phyloP scores from a whole-genome alignment of 2,888 invertebrate species.

The Orchesellides sinensis region DNA sequence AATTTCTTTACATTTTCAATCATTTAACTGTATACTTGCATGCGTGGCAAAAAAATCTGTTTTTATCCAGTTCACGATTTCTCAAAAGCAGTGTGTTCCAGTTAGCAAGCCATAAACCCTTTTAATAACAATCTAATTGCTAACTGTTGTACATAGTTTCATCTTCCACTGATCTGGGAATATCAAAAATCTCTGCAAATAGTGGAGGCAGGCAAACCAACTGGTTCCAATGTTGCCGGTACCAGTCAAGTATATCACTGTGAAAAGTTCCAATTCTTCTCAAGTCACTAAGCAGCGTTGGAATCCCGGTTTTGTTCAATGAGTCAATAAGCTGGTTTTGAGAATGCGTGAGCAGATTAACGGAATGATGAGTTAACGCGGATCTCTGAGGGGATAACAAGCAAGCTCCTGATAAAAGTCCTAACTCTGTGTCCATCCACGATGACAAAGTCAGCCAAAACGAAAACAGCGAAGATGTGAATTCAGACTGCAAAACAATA shows the following conservation, averaged over 20 bases:
- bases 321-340: slow-evolving; percentile 91
- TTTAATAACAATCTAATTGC: not conserved
- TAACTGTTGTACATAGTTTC: slow-evolving; percentile 75
- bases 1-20: not conserved
- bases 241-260: slow-evolving; percentile 91
- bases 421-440: slow-evolving; percentile 93
- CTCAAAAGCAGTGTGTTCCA: not conserved
- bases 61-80: not conserved
- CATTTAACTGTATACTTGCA: no score
- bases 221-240: slow-evolving; percentile 91
- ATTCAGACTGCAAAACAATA: slow-evolving; percentile 85
- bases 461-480: slow-evolving; percentile 88
- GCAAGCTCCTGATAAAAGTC: slow-evolving; percentile 91
- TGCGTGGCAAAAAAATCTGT: no score
- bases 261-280: slow-evolving; percentile 89
- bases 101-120: not conserved
- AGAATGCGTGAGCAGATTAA: slow-evolving; percentile 83
- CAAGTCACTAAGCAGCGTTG: slow-evolving; percentile 84
- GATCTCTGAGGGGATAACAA: slow-evolving; percentile 88
- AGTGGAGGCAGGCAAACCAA: slow-evolving; percentile 90
- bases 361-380: slow-evolving; percentile 88
- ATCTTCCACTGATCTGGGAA: slow-evolving; percentile 90
- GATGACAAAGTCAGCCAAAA: slow-evolving; percentile 85
- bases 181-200: slow-evolving; percentile 98
- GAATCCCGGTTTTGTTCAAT: slow-evolving; percentile 79